Evolutionary conservation across 2,113 vertebrate genomes (phyloP), one percentile per base, ranked within the genome.

Genomic region (Arenaria interpres): DNA sequence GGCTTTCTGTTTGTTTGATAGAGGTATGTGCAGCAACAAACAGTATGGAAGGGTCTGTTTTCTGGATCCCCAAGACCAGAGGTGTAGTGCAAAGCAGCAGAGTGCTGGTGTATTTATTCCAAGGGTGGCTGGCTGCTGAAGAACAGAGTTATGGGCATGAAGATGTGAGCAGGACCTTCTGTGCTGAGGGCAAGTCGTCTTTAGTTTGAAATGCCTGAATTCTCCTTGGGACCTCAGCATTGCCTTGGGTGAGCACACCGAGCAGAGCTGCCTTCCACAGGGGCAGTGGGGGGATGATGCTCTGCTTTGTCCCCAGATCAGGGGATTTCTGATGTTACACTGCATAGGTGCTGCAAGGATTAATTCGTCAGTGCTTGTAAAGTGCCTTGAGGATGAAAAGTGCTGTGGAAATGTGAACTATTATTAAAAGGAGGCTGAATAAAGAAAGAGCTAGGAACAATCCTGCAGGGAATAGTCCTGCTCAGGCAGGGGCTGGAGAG

Each of bases 311-410:
- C 41, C 48, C 22, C 39, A 87, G 76, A 62, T 9, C 20, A 6
- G 48, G 46, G 15, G 37, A 20, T 33, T 76, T 85, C 51, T 89
- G 72, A 32, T 90, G 78, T 50, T 93, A 79, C n/a, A 25, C 28
- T 67, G 54, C 30, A 33, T 35, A 72, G 60, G 28, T 91, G 46
- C 81, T 91, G 23, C n/a, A 68, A 88, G 54, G 73, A 95, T 90
- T 89, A 89, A 39, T 93, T 96, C 4, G 5, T 66, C 85, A 75
- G 24, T 60, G 56, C 88, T 93, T 85, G 43, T 77, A 50, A 93
- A 59, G 59, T 67, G 60, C 53, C 41, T 86, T 92, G 81, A 88
- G 71, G 41, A 84, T 93, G 87, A 80, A 92, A 93, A 94, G 48
- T 30, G 57, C 62, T 85, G 53, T 64, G n/a, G 71, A 91, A 92